Conservation (phyloP, 2,113 vertebrate genomes). For the Cololabis saira region DNA sequence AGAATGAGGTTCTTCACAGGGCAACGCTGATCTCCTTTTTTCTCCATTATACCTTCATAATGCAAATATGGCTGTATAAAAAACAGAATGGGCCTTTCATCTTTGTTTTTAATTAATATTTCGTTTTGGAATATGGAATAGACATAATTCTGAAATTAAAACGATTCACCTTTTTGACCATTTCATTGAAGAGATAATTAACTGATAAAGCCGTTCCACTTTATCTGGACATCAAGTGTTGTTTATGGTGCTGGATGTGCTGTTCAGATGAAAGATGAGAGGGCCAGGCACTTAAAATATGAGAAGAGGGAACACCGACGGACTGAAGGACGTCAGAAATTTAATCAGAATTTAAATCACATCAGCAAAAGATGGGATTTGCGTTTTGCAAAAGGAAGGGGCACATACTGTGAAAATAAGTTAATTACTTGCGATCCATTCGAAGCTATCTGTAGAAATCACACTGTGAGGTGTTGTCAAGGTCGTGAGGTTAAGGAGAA, state of each 20-base stretch:
- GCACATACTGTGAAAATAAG: constrained; percentile 65
- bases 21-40: constrained; percentile 31
- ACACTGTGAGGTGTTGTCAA: constrained; percentile 43
- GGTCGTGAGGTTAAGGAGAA: constrained; percentile 67
- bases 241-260: constrained; percentile 31
- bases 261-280: constrained; percentile 25
- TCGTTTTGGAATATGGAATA: constrained; percentile 38
- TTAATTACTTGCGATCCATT: constrained; percentile 71
- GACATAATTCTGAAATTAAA: constrained; percentile 9
- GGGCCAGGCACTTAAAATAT: constrained; percentile 48
- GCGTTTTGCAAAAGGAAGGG: constrained; percentile 20
- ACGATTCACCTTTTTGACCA: constrained; percentile 3
- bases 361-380: constrained; percentile 75
- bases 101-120: neutral
- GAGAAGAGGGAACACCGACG: constrained; percentile 36
- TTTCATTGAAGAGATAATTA: constrained; percentile 36
- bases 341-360: constrained; percentile 82
- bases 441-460: constrained; percentile 49
- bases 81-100: neutral
- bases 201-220: constrained; percentile 12
- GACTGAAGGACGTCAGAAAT: constrained; percentile 77
- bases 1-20: constrained; percentile 32
- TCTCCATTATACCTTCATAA: constrained; percentile 34
- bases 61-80: constrained; percentile 43
- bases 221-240: constrained; percentile 19